Evolutionary conservation across 2,888 invertebrate species (phyloP), one percentile per base, ranked within the genome.

Genomic region (Eupithecia centaureata): DNA sequence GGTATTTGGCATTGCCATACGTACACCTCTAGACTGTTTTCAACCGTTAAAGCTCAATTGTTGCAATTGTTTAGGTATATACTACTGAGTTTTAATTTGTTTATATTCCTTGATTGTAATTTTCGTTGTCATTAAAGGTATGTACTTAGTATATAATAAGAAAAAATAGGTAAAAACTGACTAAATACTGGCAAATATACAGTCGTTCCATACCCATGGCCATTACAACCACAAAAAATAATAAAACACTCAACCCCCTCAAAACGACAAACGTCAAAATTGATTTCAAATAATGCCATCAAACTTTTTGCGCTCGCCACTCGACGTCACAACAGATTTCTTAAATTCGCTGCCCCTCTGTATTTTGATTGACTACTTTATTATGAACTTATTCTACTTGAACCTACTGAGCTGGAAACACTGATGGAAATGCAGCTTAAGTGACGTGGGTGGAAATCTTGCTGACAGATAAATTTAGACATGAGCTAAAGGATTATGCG

Each of bases 271-370:
- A 73, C 61, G 67, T 69, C 69, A 72, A 65, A 71, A 69, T 67
- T 63, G 63, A 73, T 73, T 65, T 72, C 54, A 62, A 69, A 72
- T 70, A 67, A 71, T 51, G 63, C 59, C 59, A 47, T 73, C 65
- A 65, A 12, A 30, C 64, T 70, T 71, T 67, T 71, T 64, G 63
- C 35, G 71, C 64, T 30, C 64, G 62, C 61, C 76, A 76, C 82
- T 82, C 64, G 32, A 80, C 72, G 79, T 78, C 82, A 73, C 57
- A 56, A 32, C 52, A 51, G 64, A 64, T 74, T 61, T 60, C 68
- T 72, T 69, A 68, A 65, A 62, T 56, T 54, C 42, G 58, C 51
- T 71, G 35, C 59, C 38, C 52, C 32, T 70, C 65, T 47, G 10
- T 42, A 64, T 64, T 69, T 47, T 65, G 54, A 56, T 54, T 47